phyloP scores from a whole-genome alignment of 1,140 invertebrate genomes.

The Condylostylus longicornis region DNA sequence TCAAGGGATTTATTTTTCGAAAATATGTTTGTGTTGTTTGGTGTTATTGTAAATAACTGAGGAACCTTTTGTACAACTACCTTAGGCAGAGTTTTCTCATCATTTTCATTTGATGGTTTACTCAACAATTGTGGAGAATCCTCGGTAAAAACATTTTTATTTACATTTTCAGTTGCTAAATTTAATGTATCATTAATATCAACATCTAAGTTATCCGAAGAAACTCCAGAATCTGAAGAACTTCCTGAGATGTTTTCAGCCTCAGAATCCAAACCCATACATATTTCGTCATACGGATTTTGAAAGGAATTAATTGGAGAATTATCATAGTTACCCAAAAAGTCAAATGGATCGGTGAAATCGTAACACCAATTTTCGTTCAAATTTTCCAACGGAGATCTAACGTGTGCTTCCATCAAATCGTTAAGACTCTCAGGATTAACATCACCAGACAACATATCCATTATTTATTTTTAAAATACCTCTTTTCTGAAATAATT shows the following conservation, averaged over 20 bases:
- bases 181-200: constrained; percentile 4
- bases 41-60: background rate
- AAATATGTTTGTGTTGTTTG: background rate
- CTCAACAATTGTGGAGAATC: background rate
- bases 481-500: too few species aligned
- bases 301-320: too few species aligned
- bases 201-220: constrained; percentile 33
- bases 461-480: too few species aligned
- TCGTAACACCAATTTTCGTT: too few species aligned
- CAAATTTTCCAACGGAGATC: too few species aligned
- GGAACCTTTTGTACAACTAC: constrained; percentile 1
- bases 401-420: too few species aligned
- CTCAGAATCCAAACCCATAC: too few species aligned
- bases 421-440: too few species aligned
- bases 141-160: background rate
- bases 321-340: too few species aligned
- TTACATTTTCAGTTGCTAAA: constrained; percentile 4
- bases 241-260: constrained; percentile 5
- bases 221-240: constrained; percentile 34
- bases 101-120: background rate
- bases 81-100: background rate
- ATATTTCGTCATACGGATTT: too few species aligned
- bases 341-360: too few species aligned
- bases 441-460: too few species aligned
- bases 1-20: background rate